Conservation (phyloP, 2,888 invertebrate genomes). For the Molorchus minor region DNA sequence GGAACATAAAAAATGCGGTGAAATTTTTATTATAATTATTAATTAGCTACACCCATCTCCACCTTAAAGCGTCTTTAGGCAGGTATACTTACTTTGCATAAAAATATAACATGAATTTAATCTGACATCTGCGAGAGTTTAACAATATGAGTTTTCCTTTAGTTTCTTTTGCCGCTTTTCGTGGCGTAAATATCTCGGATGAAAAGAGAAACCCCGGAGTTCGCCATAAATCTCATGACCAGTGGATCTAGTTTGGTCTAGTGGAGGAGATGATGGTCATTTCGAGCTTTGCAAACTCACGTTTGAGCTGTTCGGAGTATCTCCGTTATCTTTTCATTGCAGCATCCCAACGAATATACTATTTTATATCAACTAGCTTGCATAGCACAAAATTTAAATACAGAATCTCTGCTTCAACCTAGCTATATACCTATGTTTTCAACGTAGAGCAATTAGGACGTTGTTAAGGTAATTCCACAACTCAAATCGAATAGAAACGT, state of each 20-base stretch:
- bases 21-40: too few species aligned
- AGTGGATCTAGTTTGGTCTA: constrained; percentile 53
- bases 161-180: not conserved
- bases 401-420: not conserved
- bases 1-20: too few species aligned
- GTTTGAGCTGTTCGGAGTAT: constrained; percentile 30
- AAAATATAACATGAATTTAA: too few species aligned
- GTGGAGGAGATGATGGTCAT: constrained; percentile 58
- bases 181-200: not conserved
- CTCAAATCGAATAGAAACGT: too few species aligned
- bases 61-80: too few species aligned
- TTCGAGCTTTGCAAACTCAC: constrained; percentile 51
- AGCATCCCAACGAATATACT: constrained; percentile 11
- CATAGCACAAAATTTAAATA: constrained; percentile 12
- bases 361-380: constrained; percentile 15
- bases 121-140: too few species aligned
- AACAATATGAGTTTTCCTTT: not conserved
- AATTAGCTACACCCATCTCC: too few species aligned
- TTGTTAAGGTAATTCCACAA: not conserved
- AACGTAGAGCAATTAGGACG: too few species aligned
- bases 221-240: constrained; percentile 55
- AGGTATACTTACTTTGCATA: too few species aligned
- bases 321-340: constrained; percentile 20
- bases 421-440: too few species aligned
- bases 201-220: constrained; percentile 13